These are phyloP conservation scores for Silurus meridionalis DNA, from an alignment of 2,113 vertebrate genomes.

Conservation along the genomic window DNA sequence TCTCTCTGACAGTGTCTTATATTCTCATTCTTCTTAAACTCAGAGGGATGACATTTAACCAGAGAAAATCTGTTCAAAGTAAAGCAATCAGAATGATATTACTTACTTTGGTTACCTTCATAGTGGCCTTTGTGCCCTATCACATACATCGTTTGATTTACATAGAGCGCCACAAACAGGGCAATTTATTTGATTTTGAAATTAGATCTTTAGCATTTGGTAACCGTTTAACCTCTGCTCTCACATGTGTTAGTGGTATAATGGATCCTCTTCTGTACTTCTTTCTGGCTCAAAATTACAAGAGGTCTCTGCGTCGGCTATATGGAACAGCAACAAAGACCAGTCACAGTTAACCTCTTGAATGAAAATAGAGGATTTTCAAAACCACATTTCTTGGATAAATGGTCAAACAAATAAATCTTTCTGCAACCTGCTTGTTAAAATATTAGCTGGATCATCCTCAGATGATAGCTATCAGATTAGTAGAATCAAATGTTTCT, in stretches of 20 bases:
- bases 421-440: background rate
- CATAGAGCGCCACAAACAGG: constrained; percentile 44
- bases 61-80: constrained; percentile 40
- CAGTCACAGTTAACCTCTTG: constrained; percentile 19
- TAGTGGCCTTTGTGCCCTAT: constrained; percentile 73
- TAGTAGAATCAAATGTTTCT: background rate
- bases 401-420: background rate
- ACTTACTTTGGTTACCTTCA: constrained; percentile 67
- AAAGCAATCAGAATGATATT: constrained; percentile 70
- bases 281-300: constrained; percentile 67
- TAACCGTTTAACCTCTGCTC: constrained; percentile 70
- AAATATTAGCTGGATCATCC: background rate
- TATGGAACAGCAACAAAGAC: constrained; percentile 54
- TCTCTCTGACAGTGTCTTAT: constrained; percentile 62
- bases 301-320: constrained; percentile 53
- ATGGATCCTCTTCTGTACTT: constrained; percentile 77
- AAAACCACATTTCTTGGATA: background rate
- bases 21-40: constrained; percentile 67
- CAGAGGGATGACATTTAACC: constrained; percentile 51
- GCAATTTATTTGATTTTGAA: background rate
- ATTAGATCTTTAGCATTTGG: constrained; percentile 42
- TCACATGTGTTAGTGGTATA: constrained; percentile 70
- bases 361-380: background rate
- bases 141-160: constrained; percentile 69
- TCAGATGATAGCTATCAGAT: too few species aligned